phyloP scores from a whole-genome alignment of 2,797 vertebrate species.

The Chelon labrosus region DNA sequence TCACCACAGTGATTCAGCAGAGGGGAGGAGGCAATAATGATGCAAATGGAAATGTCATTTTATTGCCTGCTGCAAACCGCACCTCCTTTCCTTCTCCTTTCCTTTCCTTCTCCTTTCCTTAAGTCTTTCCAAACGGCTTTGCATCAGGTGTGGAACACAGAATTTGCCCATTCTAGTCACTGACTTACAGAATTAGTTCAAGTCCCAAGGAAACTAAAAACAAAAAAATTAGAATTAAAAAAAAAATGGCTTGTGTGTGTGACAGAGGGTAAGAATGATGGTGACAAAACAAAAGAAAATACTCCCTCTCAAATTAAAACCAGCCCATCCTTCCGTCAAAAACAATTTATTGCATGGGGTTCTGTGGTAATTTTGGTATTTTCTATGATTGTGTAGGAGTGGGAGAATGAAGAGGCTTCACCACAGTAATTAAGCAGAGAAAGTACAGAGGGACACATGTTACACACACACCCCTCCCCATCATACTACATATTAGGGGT shows the following conservation, averaged over 20 bases:
- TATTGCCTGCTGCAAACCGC: too few relatives aligned
- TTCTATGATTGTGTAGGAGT: neutral
- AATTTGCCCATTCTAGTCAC: accelerated
- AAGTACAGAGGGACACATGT: too few relatives aligned
- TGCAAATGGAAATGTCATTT: too few relatives aligned
- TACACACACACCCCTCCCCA: too few relatives aligned
- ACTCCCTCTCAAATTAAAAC: neutral
- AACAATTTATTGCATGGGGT: conserved; percentile 5
- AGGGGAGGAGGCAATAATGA: too few relatives aligned
- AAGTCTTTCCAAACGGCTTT: neutral
- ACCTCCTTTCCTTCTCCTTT: too few relatives aligned
- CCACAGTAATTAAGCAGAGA: conserved; percentile 2
- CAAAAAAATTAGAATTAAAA: too few relatives aligned
- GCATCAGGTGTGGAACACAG: neutral
- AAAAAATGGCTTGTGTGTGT: too few relatives aligned
- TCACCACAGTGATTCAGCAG: conserved; percentile 3
- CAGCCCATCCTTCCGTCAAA: conserved; percentile 1
- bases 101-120: too few relatives aligned
- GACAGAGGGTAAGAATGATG: too few relatives aligned
- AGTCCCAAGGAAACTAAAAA: neutral
- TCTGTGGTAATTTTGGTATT: neutral
- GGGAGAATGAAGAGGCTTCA: neutral
- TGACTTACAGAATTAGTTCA: neutral
- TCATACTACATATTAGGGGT: too few relatives aligned
- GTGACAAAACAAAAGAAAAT: neutral